phyloP scores from a whole-genome alignment of 2,113 vertebrate species.

The Aix galericulata region DNA sequence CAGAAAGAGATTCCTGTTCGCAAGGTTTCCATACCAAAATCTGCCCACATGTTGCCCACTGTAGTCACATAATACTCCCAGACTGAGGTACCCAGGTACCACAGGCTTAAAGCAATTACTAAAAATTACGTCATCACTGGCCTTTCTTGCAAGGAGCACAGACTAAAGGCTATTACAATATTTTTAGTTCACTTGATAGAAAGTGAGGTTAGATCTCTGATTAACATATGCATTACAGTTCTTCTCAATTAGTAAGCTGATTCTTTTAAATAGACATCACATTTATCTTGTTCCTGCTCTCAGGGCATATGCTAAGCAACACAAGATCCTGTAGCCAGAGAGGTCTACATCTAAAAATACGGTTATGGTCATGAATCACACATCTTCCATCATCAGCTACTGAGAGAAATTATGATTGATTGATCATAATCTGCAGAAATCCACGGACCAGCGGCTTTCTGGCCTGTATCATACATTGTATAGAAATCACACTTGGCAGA shows the following conservation, averaged over 20 bases:
- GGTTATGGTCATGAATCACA: background rate
- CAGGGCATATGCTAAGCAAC: fast-evolving
- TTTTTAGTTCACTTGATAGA: background rate
- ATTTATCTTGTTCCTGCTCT: background rate
- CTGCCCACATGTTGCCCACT: background rate
- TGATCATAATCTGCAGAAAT: background rate
- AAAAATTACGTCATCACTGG: background rate
- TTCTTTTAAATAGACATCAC: background rate
- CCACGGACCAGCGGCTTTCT: background rate
- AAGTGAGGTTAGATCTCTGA: background rate
- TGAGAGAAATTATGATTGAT: background rate
- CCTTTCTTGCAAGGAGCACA: background rate
- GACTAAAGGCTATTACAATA: background rate
- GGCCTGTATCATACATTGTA: background rate
- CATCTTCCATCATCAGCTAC: background rate
- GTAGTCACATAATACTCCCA: background rate
- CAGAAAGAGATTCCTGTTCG: background rate
- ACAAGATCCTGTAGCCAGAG: background rate
- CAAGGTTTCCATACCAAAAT: background rate
- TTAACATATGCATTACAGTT: fast-evolving
- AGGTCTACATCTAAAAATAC: background rate
- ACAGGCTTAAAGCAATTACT: background rate
- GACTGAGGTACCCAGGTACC: background rate
- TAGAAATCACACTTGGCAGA: background rate
- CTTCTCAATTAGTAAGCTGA: background rate